Base-by-base conservation (phyloP, 2,888 invertebrate genomes). In the Hesperia comma region DNA sequence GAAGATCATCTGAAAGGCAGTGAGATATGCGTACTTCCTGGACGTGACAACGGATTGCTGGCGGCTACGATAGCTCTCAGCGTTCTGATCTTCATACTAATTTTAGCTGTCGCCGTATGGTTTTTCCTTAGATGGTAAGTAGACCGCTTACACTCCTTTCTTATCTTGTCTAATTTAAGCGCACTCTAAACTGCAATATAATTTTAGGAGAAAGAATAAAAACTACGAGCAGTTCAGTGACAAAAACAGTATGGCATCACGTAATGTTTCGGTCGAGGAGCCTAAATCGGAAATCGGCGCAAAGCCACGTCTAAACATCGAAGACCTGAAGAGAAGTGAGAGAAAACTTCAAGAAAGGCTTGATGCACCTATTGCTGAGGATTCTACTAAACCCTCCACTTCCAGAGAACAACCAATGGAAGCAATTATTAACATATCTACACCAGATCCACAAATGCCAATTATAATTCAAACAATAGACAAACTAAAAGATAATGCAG, bases 401-500 rank as follows among this genome's bases (percentile, higher is more conserved):
- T 75, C 82, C 15, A 78, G 72, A 53, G 80, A 72, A 3, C 77
- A 79, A 17, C 67, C 69, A 15, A 67, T 72, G 14, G 77, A 82
- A 57, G 68, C 86, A 14, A 73, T 82, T 54, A 70, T 87, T 49
- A 79, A 86, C 63, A 72, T 87, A 26, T 70, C 81, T 8, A 37
- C 74, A 41, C 72, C 76, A 2, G 85, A 87, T 57, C 71, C 78
- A 7, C 73, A 75, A 17, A 66, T 76, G 15, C 83, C 90, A 4
- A 86, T 90, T 69, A 84, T 90, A 1, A 89, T 92, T 70, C 90
- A 91, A 77, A 88, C 89, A 1, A 87, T 88, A 69, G 90, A 92
- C 68, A 90, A 89, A 75, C 75, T 92, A 32, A 92, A 92, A 77
- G 86, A 87, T 58, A 85, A 83, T 14, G 79, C 73, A 6, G 86